Base-by-base conservation (phyloP, 2,797 vertebrate species). In the Argentina silus region DNA sequence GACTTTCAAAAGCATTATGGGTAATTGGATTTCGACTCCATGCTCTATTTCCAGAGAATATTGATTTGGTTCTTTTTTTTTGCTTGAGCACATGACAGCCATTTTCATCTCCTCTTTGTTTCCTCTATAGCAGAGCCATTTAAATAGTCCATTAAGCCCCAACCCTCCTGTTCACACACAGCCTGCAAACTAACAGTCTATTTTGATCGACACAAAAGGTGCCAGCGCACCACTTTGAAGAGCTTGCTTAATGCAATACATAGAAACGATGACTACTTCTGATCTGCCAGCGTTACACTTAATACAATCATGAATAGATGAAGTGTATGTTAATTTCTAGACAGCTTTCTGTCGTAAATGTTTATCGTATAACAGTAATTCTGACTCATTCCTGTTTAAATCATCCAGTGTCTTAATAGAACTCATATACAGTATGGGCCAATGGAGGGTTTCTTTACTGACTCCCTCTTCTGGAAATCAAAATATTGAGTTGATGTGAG, bases 31-130 rank as follows among this genome's bases (percentile, higher is more conserved):
- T 83, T 71, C 73, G 48, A 50, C 70, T 65, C 44, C 60, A 6
- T 65, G 69, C 69, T 83, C 50, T 73, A 43, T 78, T 79, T 74
- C 3, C 17, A 73, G 66, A 64, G 50, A 78, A 72, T 73, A 71
- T 78, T 51, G 65, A 80, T 81, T 70, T 63, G n/a, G n/a, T 68
- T 44, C 45, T 63, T 43, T 47, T 44, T 68, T 78, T 44, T 27
- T 42, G 42, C 50, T 51, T 78, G 36, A 17, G 5, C 36, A 67
- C 11, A 68, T 56, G 61, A 67, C 61, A 73, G 63, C 66, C 60
- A 51, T 55, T 78, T 79, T 78, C 10, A 66, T 65, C 57, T 77
- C 57, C 75, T n/a, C 44, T 76, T 68, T 70, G 48, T 78, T 61
- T 66, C 44, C 27, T 7, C 14, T 11, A 45, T 47, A 65, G 21